Conservation (phyloP, 1,140 invertebrate genomes). For the Drosophila pseudoananassae region DNA sequence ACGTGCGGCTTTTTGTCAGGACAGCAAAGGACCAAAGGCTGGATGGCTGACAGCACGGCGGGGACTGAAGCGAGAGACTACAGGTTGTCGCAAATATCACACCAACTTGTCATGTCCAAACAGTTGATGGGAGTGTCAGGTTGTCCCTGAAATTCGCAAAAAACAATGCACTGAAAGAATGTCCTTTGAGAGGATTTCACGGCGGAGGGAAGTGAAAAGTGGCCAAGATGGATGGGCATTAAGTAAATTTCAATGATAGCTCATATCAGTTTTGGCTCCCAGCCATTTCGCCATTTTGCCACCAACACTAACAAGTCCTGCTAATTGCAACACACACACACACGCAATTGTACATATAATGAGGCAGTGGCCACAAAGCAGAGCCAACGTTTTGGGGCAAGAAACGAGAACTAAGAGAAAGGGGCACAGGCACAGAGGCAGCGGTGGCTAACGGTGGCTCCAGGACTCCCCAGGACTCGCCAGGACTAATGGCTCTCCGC, state of each 20-base stretch:
- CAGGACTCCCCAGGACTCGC: slow-evolving; percentile 17
- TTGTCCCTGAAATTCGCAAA: slow-evolving; percentile 1
- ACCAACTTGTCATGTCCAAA: slow-evolving; percentile 81
- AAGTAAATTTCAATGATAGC: slow-evolving; percentile 78
- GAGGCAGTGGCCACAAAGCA: slow-evolving; percentile 75
- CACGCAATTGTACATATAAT: slow-evolving; percentile 47
- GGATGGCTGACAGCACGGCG: slow-evolving; percentile 1
- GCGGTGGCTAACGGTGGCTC: slow-evolving; percentile 9
- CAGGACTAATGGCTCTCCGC: slow-evolving; percentile 75
- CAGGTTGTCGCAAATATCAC: slow-evolving; percentile 77
- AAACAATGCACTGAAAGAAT: slow-evolving; percentile 1
- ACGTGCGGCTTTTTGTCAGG: slow-evolving; percentile 78
- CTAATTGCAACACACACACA: slow-evolving; percentile 64
- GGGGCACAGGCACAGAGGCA: background rate
- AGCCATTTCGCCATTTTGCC: slow-evolving; percentile 61
- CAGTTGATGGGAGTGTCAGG: slow-evolving; percentile 75
- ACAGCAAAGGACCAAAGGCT: slow-evolving; percentile 14
- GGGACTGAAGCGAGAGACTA: slow-evolving; percentile 18
- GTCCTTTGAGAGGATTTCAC: background rate
- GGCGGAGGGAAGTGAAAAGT: background rate
- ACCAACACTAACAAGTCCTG: slow-evolving; percentile 78
- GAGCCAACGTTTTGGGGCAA: slow-evolving; percentile 38
- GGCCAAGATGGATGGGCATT: slow-evolving; percentile 30
- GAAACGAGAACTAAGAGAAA: background rate
- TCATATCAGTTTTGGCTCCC: slow-evolving; percentile 74